Evolutionary conservation across 2,113 vertebrate species (phyloP), one percentile per base, ranked within the genome.

Genomic region (Periophthalmus modestus): DNA sequence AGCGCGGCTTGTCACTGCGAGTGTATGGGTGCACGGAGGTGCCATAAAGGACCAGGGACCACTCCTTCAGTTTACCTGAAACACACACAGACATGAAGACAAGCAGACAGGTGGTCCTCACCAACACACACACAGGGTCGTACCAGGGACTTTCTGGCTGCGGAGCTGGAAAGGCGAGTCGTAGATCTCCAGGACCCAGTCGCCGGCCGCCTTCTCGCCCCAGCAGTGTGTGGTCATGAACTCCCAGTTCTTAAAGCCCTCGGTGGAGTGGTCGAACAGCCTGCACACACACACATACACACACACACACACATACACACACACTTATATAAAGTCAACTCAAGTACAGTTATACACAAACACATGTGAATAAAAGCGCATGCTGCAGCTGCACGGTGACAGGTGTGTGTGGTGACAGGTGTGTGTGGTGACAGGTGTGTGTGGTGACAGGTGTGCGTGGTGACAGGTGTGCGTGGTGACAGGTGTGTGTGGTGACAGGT

Each of bases 231-330:
- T 98, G 75, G 98, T 99, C 98, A 99, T 99, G 82, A 99, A 99
- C 87, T 99, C 97, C 98, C 98, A 99, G 91, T 98, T 98, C 92
- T 98, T 99, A 93, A 99, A 99, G 66, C 98, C 98, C 93, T 99
- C 98, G 96, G 97, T 98, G 78, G 98, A 99, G 93, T 99, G 96
- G 91, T 99, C 98, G 93, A 99, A 99, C 77, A 99, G 90, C 91
- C 98, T 99, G 92, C 39, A 89, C 88, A 93, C 5, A 69, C 18
- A 73, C 50, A 54, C 2, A 15, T 12, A 47, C 11, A 47, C 0
- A 47, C 11, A 47, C 10, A 13, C 10, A 47, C 4, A 47, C 14
- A 15, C 14, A 12, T 1, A 47, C 47, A 48, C 15, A 14, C 47
- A 43, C 5, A 4, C 39, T n/a, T n/a, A n/a, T n/a, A 2, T 28